Conservation (phyloP, 2,113 vertebrate species). For the Saccopteryx bilineata region DNA sequence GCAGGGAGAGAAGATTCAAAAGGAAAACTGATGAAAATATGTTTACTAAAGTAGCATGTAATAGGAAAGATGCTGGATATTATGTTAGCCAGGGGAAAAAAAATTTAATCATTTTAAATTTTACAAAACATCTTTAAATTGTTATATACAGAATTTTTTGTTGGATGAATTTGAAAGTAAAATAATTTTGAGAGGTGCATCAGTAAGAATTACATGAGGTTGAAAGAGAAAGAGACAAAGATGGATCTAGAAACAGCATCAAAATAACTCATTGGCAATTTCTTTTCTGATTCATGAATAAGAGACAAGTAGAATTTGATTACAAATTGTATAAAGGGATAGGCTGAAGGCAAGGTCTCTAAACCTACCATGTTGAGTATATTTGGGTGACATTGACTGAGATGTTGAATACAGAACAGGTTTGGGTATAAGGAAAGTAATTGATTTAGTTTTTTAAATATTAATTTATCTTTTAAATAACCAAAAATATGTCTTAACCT, state of each 20-base stretch:
- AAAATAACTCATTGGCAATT: not conserved
- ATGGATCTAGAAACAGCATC: not conserved
- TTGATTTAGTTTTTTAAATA: not conserved
- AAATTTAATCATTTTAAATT: not conserved
- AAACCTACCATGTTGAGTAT: not conserved
- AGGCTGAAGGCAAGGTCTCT: not conserved
- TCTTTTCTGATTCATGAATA: not conserved
- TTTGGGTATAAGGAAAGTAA: not conserved
- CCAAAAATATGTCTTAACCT: not conserved
- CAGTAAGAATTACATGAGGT: not conserved
- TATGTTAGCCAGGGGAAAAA: not conserved
- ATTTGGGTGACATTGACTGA: not conserved
- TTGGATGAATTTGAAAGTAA: not conserved
- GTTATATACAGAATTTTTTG: not conserved
- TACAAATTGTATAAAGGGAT: not conserved
- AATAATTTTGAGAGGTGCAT: not conserved
- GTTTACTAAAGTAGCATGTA: not conserved
- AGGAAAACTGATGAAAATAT: not conserved
- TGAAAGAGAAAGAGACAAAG: not conserved
- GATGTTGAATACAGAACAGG: not conserved
- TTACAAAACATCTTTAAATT: not conserved
- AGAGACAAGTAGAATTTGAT: not conserved
- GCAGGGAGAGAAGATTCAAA: not conserved
- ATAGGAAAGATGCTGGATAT: not conserved
- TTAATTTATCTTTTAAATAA: not conserved